Evolutionary conservation across 2,888 invertebrate species (phyloP), one percentile per base, ranked within the genome.

Genomic region (Gastrophysa polygoni): DNA sequence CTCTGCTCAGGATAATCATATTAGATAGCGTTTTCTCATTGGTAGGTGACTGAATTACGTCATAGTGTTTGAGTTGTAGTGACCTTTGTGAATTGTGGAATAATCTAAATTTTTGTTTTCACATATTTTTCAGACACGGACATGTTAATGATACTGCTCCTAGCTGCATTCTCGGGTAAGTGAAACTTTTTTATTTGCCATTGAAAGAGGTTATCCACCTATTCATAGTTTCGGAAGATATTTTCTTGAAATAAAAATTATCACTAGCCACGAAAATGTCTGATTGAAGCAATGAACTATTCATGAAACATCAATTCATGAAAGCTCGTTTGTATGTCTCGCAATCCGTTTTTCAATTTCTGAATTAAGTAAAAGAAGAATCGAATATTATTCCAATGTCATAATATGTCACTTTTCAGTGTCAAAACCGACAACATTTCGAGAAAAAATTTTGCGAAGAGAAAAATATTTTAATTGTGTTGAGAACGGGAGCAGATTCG

Each of bases 131-230:
- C 67, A 72, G 72, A 70, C 64, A 61, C 66, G 63, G 73, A 71
- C 70, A 70, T 73, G 67, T 63, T 70, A 55, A 59, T 70, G 49
- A 47, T 62, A 38, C 55, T 72, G 64, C 51, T 73, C 46, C 47
- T 72, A 49, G 56, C 67, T 57, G 60, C 68, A 38, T 63, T 63
- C 50, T 56, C 69, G 61, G 47, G 75, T 75, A 69, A 72, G 73
- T 73, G 64, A 16, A 46, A 50, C 34, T 55, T 47, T 38, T 11
- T 8, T 14, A 32, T 24, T 17, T 8, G 11, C 21, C 16, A 50
- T 50, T 50, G 4, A 14, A 38, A 14, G 10, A 10, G 10, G 5
- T 24, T 7, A 3, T 24, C 7, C 24, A 5, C 24, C 3, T 24
- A 7, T 5, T 24, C 24, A 24, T 24, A 24, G 24, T 24, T 24